phyloP scores from a whole-genome alignment of 2,113 vertebrate species.

The Oxyruncus cristatus region DNA sequence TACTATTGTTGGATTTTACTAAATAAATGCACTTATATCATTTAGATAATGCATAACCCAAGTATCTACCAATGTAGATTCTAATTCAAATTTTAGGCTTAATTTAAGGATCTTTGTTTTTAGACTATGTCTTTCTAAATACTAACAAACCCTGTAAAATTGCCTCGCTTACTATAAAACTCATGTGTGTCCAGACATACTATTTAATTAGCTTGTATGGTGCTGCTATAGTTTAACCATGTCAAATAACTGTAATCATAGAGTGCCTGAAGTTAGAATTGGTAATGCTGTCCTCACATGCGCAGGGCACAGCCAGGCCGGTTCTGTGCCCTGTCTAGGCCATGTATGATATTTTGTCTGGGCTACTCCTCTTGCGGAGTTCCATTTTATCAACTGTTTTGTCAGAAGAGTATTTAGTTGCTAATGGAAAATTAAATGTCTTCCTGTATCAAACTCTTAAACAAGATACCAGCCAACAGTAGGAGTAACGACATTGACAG shows the following conservation, averaged over 20 bases:
- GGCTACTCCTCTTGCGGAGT: neutral
- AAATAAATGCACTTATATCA: constrained; percentile 46
- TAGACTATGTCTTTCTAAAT: constrained; percentile 39
- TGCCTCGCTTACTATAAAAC: neutral
- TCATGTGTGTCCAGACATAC: neutral
- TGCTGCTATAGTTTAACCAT: neutral
- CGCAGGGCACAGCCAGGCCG: neutral
- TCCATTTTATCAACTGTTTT: neutral
- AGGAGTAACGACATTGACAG: neutral
- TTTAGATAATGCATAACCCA: neutral
- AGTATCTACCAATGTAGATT: neutral
- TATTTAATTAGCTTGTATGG: neutral
- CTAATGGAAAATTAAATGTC: neutral
- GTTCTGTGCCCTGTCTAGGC: neutral
- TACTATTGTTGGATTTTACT: constrained; percentile 42
- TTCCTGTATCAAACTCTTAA: neutral
- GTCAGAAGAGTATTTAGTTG: neutral
- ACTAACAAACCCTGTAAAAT: constrained; percentile 53
- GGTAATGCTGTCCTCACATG: neutral
- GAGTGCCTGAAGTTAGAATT: neutral
- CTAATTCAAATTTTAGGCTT: neutral
- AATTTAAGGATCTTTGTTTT: constrained; percentile 1
- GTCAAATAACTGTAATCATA: neutral
- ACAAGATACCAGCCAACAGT: neutral
- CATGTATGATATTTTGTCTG: neutral